A percentile compares a stretch with the other conserved stretches of the same genome.
These are phyloP conservation scores for Cantharis rufa DNA, from an alignment of 2,888 invertebrate species.

Conservation along the genomic window DNA sequence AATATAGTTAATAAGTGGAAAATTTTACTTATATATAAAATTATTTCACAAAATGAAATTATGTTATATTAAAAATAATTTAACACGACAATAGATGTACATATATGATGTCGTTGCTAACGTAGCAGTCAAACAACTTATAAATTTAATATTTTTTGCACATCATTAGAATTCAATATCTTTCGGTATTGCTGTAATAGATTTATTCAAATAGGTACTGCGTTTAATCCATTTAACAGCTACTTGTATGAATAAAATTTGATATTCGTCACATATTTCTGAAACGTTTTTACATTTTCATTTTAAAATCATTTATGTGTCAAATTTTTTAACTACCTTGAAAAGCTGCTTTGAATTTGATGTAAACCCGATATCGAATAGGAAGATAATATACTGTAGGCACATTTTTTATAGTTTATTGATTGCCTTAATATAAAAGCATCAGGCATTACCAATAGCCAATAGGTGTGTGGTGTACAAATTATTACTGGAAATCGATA, in stretches of 20 bases:
- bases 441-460: not conserved
- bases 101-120: too few species aligned
- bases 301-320: slow-evolving; percentile 11
- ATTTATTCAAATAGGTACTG: slow-evolving; percentile 6
- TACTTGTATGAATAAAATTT: slow-evolving; percentile 16
- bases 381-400: not conserved
- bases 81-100: not conserved
- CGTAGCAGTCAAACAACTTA: not conserved
- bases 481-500: slow-evolving; percentile 16
- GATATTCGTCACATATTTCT: slow-evolving; percentile 16
- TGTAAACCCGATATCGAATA: slow-evolving; percentile 5
- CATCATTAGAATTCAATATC: not conserved
- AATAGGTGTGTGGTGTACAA: slow-evolving; percentile 10
- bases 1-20: not conserved
- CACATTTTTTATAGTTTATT: slow-evolving; percentile 18
- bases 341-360: slow-evolving; percentile 18
- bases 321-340: slow-evolving; percentile 9
- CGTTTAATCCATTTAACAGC: slow-evolving; percentile 2
- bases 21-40: not conserved
- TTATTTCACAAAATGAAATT: not conserved
- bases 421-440: slow-evolving; percentile 17
- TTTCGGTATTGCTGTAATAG: not conserved
- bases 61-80: not conserved
- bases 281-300: slow-evolving; percentile 9
- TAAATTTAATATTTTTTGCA: not conserved